phyloP scores from a whole-genome alignment of 2,888 invertebrate species.

The Mythimna lalbum region DNA sequence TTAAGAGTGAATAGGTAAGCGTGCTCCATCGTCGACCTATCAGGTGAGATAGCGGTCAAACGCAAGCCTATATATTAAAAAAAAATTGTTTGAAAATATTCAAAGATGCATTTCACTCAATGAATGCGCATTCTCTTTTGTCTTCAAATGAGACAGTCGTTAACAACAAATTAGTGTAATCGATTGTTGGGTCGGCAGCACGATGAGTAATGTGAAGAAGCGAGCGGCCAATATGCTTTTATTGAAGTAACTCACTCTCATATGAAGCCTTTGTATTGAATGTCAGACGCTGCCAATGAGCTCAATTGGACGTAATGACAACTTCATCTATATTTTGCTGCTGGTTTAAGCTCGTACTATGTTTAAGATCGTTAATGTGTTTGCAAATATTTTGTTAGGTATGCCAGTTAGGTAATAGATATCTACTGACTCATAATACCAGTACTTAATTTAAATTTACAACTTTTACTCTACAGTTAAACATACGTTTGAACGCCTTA shows the following conservation, averaged over 20 bases:
- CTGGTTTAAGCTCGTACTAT: not conserved
- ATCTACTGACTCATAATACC: conserved; percentile 9
- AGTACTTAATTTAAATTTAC: conserved; percentile 13
- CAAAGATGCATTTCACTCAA: conserved; percentile 10
- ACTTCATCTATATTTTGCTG: conserved; percentile 21
- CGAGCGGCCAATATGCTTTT: conserved; percentile 22
- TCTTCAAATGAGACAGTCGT: conserved; percentile 20
- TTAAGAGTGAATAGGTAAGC: too few relatives aligned
- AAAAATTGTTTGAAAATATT: not conserved
- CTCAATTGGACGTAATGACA: conserved; percentile 37
- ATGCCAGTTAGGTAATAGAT: not conserved
- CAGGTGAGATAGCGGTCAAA: too few relatives aligned
- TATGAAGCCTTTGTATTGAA: conserved; percentile 22
- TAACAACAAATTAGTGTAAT: conserved; percentile 23
- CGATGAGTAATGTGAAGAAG: conserved; percentile 34
- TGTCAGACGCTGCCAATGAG: conserved; percentile 35
- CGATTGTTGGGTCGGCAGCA: conserved; percentile 27
- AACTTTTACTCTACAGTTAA: conserved; percentile 20
- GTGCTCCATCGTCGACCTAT: too few relatives aligned
- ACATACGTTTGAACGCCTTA: conserved; percentile 16
- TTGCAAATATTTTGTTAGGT: conserved; percentile 19
- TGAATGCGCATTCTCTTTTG: conserved; percentile 2
- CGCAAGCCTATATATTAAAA: too few relatives aligned
- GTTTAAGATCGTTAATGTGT: conserved; percentile 1
- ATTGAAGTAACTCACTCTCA: conserved; percentile 26